Conservation (phyloP, 37 sponge, comb jelly and placozoan genomes). For the Agelas oroides region DNA sequence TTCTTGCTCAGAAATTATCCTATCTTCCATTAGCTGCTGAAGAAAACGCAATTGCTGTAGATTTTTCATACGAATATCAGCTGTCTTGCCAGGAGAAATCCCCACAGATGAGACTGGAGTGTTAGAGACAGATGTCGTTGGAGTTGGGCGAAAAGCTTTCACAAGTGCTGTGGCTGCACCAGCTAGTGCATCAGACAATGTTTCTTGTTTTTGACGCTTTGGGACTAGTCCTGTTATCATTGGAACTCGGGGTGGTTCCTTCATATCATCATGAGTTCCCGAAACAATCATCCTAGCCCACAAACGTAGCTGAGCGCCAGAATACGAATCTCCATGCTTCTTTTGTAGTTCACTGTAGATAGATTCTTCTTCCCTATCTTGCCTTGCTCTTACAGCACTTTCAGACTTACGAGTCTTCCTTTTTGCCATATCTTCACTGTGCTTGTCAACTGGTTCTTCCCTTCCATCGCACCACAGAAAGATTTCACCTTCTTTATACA, state of each 20-base stretch:
- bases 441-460: background rate
- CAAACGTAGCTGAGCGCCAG: conserved; percentile 22
- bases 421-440: background rate
- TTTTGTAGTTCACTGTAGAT: conserved; percentile 25
- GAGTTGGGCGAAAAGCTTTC: conserved; percentile 10
- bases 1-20: conserved; percentile 18
- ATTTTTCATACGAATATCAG: conserved; percentile 33
- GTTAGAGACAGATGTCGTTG: background rate
- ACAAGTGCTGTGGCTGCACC: conserved; percentile 4
- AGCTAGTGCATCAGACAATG: background rate
- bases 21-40: conserved; percentile 37
- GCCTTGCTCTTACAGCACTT: background rate
- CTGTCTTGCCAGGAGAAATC: conserved; percentile 24
- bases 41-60: conserved; percentile 36
- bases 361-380: conserved; percentile 38
- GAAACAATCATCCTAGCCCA: conserved; percentile 20
- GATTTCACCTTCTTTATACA: background rate
- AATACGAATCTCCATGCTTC: conserved; percentile 33
- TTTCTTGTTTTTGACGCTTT: background rate
- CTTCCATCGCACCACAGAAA: conserved; percentile 46
- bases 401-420: conserved; percentile 11
- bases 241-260: conserved; percentile 31
- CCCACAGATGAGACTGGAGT: background rate
- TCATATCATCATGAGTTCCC: conserved; percentile 15
- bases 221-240: background rate